Evolutionary conservation across 1,140 invertebrate genomes (phyloP).

Genomic region (Camponotus floridanus): DNA sequence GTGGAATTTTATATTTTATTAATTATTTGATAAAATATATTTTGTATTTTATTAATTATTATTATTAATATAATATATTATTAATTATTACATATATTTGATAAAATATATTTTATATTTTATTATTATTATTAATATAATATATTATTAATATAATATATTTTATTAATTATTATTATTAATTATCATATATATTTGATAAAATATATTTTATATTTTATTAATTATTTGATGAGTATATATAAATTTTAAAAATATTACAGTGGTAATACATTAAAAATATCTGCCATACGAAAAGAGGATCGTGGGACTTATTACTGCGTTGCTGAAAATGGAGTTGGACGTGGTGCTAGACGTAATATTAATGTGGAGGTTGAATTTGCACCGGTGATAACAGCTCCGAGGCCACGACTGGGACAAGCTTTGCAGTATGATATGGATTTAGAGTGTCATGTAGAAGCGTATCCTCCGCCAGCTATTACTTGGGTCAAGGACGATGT

Average conservation of each 20-base stretch:
- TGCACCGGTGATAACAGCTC: conserved; percentile 93
- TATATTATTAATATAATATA: no score
- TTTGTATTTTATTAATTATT: no score
- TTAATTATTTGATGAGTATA: background rate
- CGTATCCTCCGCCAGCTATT: conserved; percentile 96
- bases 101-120: no score
- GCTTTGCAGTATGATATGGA: conserved; percentile 97
- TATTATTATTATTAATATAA: no score
- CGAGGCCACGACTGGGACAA: conserved; percentile 93
- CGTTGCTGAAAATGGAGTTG: conserved; percentile 96
- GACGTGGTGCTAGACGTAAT: conserved; percentile 93
- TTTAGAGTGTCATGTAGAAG: conserved; percentile 96
- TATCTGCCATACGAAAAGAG: conserved; percentile 93
- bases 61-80: no score
- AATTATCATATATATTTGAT: no score
- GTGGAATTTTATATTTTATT: background rate
- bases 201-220: conserved; percentile 10
- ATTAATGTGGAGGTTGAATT: conserved; percentile 97
- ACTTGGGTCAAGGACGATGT: conserved; percentile 94
- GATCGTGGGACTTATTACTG: conserved; percentile 97
- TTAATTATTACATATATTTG: no score
- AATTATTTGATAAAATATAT: background rate
- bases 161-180: background rate
- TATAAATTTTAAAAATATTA: conserved; percentile 57
- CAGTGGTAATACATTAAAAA: conserved; percentile 95